Evolutionary conservation across 2,113 vertebrate species (phyloP), one percentile per base, ranked within the genome.

Genomic region (Callocephalon fimbriatum): DNA sequence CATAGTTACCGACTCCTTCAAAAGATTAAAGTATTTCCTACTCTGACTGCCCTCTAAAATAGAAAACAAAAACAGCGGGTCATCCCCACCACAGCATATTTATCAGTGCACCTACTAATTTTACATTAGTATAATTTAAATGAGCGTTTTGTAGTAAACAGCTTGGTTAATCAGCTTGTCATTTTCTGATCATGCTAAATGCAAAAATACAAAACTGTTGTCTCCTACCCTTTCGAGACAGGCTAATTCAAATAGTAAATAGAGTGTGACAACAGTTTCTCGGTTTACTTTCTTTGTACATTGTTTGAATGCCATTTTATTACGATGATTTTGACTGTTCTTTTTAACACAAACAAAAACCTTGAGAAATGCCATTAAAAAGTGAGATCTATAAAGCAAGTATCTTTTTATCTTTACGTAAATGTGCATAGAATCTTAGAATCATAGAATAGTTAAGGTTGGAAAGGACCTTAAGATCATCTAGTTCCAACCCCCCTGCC

Each of bases 121-220:
- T 40, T 65, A 31, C 20, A 1, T 37, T 27, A 53, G 15, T 12
- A 44, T 53, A 61, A 61, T 50, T 45, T 50, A 50, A 73, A 73
- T 3, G 68, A 44, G 2, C 5, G 17, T 7, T 15, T 54, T 76
- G 3, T 37, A 53, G 20, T 26, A 90, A 94, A 72, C 3, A n/a
- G 7, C 20, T n/a, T 0, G 14, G 31, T 74, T 70, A 75, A 44
- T 38, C 4, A 2, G 2, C 5, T 40, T 18, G 11, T 35, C 27
- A 1, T n/a, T 88, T 73, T 27, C 37, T 45, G 10, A 59, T 50
- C 6, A n/a, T 7, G 40, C 38, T 61, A 37, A 77, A 37, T 4
- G 44, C 1, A 63, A 61, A 75, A 65, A 54, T 4, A 15, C 47
- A 72, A 54, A 26, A 0, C 8, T 19, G 8, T 9, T 38, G 7